Evolutionary conservation across 2,888 invertebrate genomes (phyloP).

Genomic region (Eucera pruinosa): DNA sequence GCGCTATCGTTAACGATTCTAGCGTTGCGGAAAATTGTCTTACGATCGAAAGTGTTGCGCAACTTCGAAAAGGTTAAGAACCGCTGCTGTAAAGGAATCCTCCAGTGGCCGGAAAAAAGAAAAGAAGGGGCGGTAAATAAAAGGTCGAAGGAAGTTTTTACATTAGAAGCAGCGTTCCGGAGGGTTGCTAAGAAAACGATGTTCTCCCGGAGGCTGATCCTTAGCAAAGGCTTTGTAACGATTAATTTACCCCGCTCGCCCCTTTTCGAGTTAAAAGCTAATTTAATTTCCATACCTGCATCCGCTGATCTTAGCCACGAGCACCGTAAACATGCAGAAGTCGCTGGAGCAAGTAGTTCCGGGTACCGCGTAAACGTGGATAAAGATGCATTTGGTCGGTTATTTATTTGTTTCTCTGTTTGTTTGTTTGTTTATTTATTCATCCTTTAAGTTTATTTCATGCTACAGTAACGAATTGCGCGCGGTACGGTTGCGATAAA

Average conservation of each 20-base stretch:
- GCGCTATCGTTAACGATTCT: too few species aligned
- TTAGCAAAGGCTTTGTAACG: constrained; percentile 58
- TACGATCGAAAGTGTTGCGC: too few species aligned
- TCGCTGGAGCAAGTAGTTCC: constrained; percentile 8
- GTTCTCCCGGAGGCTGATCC: constrained; percentile 27
- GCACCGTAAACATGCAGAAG: constrained; percentile 21
- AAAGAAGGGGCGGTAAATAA: constrained; percentile 19
- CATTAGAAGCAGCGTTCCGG: constrained; percentile 2
- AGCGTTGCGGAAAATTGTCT: too few species aligned
- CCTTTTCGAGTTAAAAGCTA: constrained; percentile 48
- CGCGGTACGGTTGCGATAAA: too few species aligned
- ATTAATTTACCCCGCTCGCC: constrained; percentile 62
- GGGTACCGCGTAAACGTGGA: not conserved
- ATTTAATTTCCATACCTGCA: constrained; percentile 71
- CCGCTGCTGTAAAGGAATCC: not conserved
- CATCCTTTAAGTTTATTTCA: too few species aligned
- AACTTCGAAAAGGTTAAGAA: too few species aligned
- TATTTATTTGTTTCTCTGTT: too few species aligned
- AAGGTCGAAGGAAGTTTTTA: constrained; percentile 37
- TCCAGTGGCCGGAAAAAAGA: not conserved
- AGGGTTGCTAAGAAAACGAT: constrained; percentile 35
- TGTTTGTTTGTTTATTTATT: too few species aligned
- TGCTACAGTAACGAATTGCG: too few species aligned
- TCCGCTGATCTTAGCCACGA: constrained; percentile 6
- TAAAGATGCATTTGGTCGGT: constrained; percentile 19